Base-by-base conservation (phyloP, 2,797 vertebrate species). In the Eleutherodactylus coqui region DNA sequence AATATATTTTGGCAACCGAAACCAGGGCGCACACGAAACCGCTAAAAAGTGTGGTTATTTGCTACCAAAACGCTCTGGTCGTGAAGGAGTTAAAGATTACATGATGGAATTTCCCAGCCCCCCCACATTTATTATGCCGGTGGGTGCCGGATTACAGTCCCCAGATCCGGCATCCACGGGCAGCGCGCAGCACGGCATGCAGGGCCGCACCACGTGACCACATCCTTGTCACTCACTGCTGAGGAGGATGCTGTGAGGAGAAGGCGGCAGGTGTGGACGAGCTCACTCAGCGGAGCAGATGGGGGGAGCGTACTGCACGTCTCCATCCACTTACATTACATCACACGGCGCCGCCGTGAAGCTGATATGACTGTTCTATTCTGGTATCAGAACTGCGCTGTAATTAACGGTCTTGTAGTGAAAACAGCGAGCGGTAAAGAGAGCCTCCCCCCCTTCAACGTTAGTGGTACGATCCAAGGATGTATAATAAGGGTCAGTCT, bases 401-500 rank as follows among this genome's bases (percentile, higher is more conserved):
- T 34, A 4, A 8, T 11, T 43, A 21, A 3, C 1, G 14, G 9
- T 10, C 32, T 13, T 5, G 19, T 32, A 29, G 21, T 1, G 19
- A 17, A 76, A 21, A 19, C 32, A 19, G 32, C 17, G 14, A 49
- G 27, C 6, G 8, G 21, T 11, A 27, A 45, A 73, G 6, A n/a
- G 29, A 3, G n/a, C 1, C 27, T 8, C 10, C 47, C 70, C 70
- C 32, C 47, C 14, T 60, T 49, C 4, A 1, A 1, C 3, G 5
- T n/a, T 6, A 53, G 36, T 86, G 72, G 85, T 86, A 82, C 34
- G n/a, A 51, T 47, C 85, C 72, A 16, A 24, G 17, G 69, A 29
- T 81, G 38, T 86, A 86, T 75, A n/a, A n/a, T n/a, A 82, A 75
- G 32, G 79, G 55, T 75, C 55, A 73, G 53, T 62, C 55, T 19